Evolutionary conservation across 2,888 invertebrate species (phyloP).

Genomic region (Cheilosia soror): DNA sequence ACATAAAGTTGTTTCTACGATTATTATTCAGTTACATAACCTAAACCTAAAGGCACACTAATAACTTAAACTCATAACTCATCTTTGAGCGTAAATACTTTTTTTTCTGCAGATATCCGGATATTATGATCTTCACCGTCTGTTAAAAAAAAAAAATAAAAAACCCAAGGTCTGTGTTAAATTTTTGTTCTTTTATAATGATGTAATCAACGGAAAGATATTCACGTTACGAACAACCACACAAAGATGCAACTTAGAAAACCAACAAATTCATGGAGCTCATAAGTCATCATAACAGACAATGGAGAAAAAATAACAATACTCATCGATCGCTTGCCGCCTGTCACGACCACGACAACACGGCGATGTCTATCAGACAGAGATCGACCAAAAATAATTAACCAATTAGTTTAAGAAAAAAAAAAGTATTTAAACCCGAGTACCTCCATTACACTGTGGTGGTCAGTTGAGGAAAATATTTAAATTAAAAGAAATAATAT

Average conservation of each 20-base stretch:
- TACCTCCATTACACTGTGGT: background rate
- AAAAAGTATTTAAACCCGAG: background rate
- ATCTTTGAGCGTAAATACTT: too few species aligned
- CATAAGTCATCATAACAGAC: background rate
- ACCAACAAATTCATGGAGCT: background rate
- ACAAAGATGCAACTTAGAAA: slow-evolving; percentile 1
- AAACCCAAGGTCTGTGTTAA: background rate
- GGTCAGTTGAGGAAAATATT: background rate
- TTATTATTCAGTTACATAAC: too few species aligned
- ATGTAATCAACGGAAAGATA: background rate
- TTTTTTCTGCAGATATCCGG: too few species aligned
- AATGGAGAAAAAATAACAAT: background rate
- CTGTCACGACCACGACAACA: background rate
- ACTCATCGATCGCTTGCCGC: background rate
- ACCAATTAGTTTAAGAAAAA: background rate
- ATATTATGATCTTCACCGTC: background rate
- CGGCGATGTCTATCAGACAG: background rate
- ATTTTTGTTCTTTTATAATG: background rate
- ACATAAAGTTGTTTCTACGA: too few species aligned
- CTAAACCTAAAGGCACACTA: too few species aligned
- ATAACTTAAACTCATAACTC: too few species aligned
- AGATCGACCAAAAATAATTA: slow-evolving; percentile 18
- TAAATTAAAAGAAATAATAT: slow-evolving; percentile 18
- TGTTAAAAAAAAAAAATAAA: background rate
- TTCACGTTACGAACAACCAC: background rate